These are phyloP conservation scores for Lithophane semibrunnea DNA, from an alignment of 2,888 invertebrate genomes.

Conservation along the genomic window DNA sequence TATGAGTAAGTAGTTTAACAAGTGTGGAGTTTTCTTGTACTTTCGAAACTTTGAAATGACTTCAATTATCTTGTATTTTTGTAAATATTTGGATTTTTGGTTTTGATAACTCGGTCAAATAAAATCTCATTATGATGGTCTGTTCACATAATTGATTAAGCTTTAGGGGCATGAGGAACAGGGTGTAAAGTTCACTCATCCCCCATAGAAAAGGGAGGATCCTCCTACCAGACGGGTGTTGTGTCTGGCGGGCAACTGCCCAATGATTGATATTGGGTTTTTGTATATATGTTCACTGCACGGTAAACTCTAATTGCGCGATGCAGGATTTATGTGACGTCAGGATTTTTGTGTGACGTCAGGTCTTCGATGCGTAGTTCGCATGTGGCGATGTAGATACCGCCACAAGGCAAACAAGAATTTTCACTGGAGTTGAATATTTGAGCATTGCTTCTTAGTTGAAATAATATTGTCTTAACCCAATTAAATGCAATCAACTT, in stretches of 20 bases:
- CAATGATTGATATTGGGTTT: no score
- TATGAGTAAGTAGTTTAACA: slow-evolving; percentile 42
- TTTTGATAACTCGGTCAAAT: neutral
- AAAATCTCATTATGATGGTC: neutral
- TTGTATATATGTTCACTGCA: no score
- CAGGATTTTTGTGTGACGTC: no score
- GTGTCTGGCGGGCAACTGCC: no score
- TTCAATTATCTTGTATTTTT: neutral
- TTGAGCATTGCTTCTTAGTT: neutral
- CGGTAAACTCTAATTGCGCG: no score
- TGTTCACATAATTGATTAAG: slow-evolving; percentile 15
- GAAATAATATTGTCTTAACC: slow-evolving; percentile 17
- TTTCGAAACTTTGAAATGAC: slow-evolving; percentile 4
- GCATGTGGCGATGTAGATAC: no score
- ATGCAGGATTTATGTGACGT: no score
- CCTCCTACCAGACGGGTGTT: no score
- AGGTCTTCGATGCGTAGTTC: no score
- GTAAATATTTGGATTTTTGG: neutral
- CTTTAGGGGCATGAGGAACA: no score
- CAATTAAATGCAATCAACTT: slow-evolving; percentile 22
- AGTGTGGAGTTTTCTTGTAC: slow-evolving; percentile 26
- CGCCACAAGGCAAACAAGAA: neutral
- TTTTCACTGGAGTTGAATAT: slow-evolving; percentile 2
- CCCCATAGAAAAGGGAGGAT: no score
- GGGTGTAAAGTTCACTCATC: no score